A percentile compares a stretch with the other conserved stretches of the same genome.
phyloP scores from a whole-genome alignment of 1,140 invertebrate species.

The Drosophila equinoxialis region DNA sequence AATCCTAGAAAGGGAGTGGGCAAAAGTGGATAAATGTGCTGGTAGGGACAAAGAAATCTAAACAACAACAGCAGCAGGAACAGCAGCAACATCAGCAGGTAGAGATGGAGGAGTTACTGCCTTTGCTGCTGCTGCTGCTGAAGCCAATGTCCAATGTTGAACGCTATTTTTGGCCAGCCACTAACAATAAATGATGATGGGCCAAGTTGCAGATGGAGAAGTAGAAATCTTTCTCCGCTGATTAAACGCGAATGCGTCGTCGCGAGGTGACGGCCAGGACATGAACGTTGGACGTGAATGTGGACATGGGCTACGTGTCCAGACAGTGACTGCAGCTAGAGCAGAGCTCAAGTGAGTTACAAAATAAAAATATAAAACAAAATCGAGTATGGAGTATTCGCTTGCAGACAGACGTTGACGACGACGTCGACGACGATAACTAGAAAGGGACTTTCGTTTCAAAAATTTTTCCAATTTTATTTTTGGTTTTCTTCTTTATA shows the following conservation, averaged over 20 bases:
- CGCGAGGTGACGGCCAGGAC: constrained; percentile 74
- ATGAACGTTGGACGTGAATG: constrained; percentile 19
- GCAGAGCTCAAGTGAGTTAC: constrained; percentile 28
- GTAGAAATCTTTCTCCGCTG: constrained; percentile 41
- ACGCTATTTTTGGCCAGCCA: constrained; percentile 52
- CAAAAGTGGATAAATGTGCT: constrained; percentile 6
- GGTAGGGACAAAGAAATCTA: constrained; percentile 73
- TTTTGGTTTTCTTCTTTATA: neutral
- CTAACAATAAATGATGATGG: constrained; percentile 72
- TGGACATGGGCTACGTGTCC: constrained; percentile 68
- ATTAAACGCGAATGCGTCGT: constrained; percentile 72
- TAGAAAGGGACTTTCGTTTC: constrained; percentile 10
- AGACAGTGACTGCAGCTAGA: constrained; percentile 51
- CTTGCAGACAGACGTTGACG: constrained; percentile 25
- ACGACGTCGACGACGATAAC: neutral
- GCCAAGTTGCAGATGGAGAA: constrained; percentile 38
- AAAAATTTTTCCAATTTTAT: neutral
- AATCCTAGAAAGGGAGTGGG: too few species aligned
- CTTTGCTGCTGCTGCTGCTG: neutral
- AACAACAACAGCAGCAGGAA: constrained; percentile 62
- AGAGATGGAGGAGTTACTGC: constrained; percentile 4
- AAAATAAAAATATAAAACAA: constrained; percentile 21
- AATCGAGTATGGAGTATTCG: constrained; percentile 4
- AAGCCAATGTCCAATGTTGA: constrained; percentile 8
- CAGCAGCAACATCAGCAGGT: constrained; percentile 17